Percentiles rank a stretch among this genome's conserved stretches.
Evolutionary conservation across 2,888 invertebrate genomes (phyloP).

Genomic region (Vanessa cardui): DNA sequence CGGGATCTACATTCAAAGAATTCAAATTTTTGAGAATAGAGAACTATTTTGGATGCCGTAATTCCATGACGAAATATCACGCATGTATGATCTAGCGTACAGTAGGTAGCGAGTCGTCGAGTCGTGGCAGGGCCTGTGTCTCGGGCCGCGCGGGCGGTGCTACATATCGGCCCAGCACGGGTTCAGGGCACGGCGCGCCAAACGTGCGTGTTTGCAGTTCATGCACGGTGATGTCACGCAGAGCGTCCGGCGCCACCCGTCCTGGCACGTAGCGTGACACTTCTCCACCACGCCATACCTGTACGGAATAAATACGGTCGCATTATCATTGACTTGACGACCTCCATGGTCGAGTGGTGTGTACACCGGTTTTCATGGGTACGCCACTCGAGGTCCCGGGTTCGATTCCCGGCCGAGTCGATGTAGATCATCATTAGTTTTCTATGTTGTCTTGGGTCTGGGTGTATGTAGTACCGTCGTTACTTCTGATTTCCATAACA

Average conservation of each 20-base stretch:
- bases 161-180: slow-evolving; percentile 84
- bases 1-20: slow-evolving; percentile 80
- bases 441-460: no score
- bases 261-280: slow-evolving; percentile 80
- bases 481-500: no score
- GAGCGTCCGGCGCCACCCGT: slow-evolving; percentile 67
- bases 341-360: no score
- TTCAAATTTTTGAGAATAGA: no score
- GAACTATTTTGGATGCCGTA: no score
- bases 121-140: slow-evolving; percentile 70
- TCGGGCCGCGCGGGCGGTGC: slow-evolving; percentile 78
- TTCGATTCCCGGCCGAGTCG: no score
- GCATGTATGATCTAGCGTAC: slow-evolving; percentile 43
- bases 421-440: no score
- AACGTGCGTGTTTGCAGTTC: slow-evolving; percentile 73
- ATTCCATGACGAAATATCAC: background rate
- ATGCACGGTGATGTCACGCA: slow-evolving; percentile 67
- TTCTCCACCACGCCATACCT: slow-evolving; percentile 76
- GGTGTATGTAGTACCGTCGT: no score
- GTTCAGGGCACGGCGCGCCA: slow-evolving; percentile 80
- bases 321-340: no score
- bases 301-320: background rate
- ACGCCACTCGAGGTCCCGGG: no score
- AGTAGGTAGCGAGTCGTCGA: slow-evolving; percentile 84
- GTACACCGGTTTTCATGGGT: no score